Evolutionary conservation across 2,113 vertebrate genomes (phyloP), one percentile per base, ranked within the genome.

Genomic region (Chaenogobius annularis): DNA sequence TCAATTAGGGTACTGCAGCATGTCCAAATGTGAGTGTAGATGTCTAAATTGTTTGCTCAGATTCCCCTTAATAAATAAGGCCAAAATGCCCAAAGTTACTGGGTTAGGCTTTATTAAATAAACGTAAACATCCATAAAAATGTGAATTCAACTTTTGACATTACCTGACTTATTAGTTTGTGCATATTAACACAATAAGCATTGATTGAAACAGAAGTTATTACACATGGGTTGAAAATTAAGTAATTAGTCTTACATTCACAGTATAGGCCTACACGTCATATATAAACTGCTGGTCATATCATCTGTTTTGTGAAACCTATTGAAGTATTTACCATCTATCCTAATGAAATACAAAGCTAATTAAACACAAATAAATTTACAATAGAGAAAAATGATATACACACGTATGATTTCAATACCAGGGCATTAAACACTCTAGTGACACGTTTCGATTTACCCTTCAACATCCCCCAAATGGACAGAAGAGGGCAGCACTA

Each of bases 401-500:
- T 40, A 43, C 7, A 70, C 54, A 66, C 54, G 61, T 69, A 52
- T 54, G 8, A n/a, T 54, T n/a, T 54, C 50, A 54, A 19, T 52
- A 7, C 17, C 48, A 52, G 17, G 17, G 48, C 15, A 19, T 52
- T 52, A 14, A 56, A 26, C 61, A 46, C 52, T 9, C 37, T 22
- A 55, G 44, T 54, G 9, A 0, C 68, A 50, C 20, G 7, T 47
- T 47, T 52, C 11, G 22, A 26, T 69, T 3, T 26, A 62, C 26
- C 23, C 2, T 48, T 68, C 3, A 50, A 63, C 46, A 26, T 68
- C 43, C 40, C 69, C 26, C 55, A 58, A 70, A 70, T 72, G 66
- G 63, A 55, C 92, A 87, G 77, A 75, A 92, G 92, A 73, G 68
- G 90, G 91, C 87, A 90, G 90, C 89, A 84, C 26, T 26, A 52